phyloP scores from a whole-genome alignment of 2,797 vertebrate genomes.

The Toxotes lorentzi region DNA sequence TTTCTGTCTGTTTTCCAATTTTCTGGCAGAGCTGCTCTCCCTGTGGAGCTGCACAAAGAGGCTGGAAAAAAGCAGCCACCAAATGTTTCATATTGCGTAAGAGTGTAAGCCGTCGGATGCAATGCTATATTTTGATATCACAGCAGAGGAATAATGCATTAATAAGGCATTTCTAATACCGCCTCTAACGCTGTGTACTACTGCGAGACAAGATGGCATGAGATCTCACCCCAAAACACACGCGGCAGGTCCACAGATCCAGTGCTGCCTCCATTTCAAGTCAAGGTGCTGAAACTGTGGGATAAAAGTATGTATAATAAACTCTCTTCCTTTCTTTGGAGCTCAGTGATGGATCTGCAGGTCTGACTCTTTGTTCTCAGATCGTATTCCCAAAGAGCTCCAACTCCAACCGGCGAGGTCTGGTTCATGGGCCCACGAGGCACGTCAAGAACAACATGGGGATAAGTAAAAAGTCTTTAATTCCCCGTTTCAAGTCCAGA shows the following conservation, averaged over 20 bases:
- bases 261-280: conserved; percentile 75
- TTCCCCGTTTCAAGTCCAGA: conserved; percentile 6
- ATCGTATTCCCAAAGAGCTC: not conserved
- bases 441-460: not conserved
- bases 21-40: conserved; percentile 13
- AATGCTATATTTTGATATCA: conserved; percentile 22
- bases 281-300: not conserved
- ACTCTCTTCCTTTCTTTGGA: conserved; percentile 23
- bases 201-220: conserved; percentile 10
- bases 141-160: conserved; percentile 20
- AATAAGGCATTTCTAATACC: not conserved
- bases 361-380: conserved; percentile 23
- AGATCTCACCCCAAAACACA: conserved; percentile 87
- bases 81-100: conserved; percentile 20
- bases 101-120: conserved; percentile 2
- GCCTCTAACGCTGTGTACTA: not conserved
- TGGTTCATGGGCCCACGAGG: not conserved
- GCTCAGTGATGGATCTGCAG: conserved; percentile 18
- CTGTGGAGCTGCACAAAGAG: conserved; percentile 22
- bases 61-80: conserved; percentile 14
- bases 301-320: not conserved
- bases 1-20: conserved; percentile 30
- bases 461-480: not conserved
- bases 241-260: conserved; percentile 75
- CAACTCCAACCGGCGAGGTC: conserved; percentile 5